phyloP scores from a whole-genome alignment of 2,113 vertebrate genomes.

The Daphoenositta chrysoptera region DNA sequence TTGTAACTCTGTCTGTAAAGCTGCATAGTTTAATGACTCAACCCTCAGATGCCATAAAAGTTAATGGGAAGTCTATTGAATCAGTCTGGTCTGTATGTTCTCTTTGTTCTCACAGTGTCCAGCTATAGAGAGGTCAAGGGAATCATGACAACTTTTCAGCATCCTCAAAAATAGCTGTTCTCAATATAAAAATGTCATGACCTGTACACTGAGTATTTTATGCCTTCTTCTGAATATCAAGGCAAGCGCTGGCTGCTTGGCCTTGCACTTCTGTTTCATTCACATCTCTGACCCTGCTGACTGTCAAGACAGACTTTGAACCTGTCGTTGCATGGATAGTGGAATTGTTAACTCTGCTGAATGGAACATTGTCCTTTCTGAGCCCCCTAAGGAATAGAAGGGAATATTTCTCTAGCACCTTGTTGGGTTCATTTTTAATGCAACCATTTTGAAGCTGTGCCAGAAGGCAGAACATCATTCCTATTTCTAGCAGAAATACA shows the following conservation, averaged over 20 bases:
- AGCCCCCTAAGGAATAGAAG: neutral
- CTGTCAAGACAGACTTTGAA: slow-evolving; percentile 42
- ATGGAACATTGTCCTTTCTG: neutral
- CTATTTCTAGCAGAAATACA: neutral
- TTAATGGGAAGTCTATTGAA: slow-evolving; percentile 22
- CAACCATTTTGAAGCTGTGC: neutral
- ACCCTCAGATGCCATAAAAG: slow-evolving; percentile 24
- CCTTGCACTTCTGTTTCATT: neutral
- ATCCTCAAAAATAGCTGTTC: slow-evolving; percentile 49
- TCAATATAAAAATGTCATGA: slow-evolving; percentile 44
- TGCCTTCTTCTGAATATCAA: neutral
- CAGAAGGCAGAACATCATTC: neutral
- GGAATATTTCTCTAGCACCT: neutral
- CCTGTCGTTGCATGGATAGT: neutral
- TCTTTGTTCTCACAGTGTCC: slow-evolving; percentile 21
- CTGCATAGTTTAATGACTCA: neutral
- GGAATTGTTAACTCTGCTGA: slow-evolving; percentile 20
- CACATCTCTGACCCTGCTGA: neutral
- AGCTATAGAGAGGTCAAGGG: slow-evolving; percentile 28
- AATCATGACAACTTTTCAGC: slow-evolving; percentile 29
- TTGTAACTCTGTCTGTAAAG: slow-evolving; percentile 4
- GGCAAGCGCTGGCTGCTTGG: neutral
- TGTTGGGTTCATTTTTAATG: neutral
- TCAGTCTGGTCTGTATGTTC: slow-evolving; percentile 5
- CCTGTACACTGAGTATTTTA: slow-evolving; percentile 12